These are phyloP conservation scores for Nylanderia fulva DNA, from an alignment of 1,140 invertebrate species.

Conservation along the genomic window DNA sequence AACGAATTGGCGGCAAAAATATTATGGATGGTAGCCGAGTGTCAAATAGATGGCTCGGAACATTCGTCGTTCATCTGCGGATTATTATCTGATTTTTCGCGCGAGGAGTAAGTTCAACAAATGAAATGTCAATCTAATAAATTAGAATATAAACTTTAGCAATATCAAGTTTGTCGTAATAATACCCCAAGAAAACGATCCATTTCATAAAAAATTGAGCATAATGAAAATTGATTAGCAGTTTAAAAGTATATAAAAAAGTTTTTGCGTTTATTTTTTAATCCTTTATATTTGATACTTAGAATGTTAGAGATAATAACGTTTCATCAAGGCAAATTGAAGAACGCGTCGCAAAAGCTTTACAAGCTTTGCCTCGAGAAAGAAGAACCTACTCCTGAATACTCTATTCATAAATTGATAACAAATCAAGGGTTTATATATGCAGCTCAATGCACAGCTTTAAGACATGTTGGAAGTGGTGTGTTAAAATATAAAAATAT, in stretches of 20 bases:
- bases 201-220: background rate
- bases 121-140: background rate
- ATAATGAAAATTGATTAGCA: background rate
- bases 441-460: conserved; percentile 62
- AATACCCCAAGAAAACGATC: background rate
- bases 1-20: conserved; percentile 65
- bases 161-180: background rate
- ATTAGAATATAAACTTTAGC: conserved; percentile 3
- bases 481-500: background rate
- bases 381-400: conserved; percentile 49
- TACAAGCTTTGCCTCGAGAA: conserved; percentile 72
- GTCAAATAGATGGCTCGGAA: conserved; percentile 66
- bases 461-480: conserved; percentile 40
- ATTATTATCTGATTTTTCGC: conserved; percentile 56
- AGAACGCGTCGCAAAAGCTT: conserved; percentile 63
- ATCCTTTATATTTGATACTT: background rate
- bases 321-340: conserved; percentile 24
- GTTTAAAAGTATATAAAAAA: background rate
- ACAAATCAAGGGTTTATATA: conserved; percentile 42
- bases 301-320: conserved; percentile 71
- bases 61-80: background rate
- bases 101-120: conserved; percentile 65
- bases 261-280: background rate
- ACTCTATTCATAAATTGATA: conserved; percentile 24
- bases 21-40: conserved; percentile 64